phyloP scores from a whole-genome alignment of 2,113 vertebrate species.

The Poeciliopsis prolifica region DNA sequence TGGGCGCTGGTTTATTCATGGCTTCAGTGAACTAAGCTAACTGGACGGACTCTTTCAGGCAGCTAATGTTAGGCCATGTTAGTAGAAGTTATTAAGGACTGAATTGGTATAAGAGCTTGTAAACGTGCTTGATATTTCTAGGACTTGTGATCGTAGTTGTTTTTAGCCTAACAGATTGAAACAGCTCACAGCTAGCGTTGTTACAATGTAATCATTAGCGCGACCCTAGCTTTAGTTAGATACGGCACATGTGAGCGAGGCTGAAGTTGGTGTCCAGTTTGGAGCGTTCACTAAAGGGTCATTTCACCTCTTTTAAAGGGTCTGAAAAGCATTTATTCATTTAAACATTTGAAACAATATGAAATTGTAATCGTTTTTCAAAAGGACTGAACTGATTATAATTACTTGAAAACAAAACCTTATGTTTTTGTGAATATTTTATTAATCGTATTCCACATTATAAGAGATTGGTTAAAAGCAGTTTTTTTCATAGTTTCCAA shows the following conservation, averaged over 20 bases:
- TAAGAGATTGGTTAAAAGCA: too few relatives aligned
- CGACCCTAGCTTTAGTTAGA: background rate
- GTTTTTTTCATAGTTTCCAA: too few relatives aligned
- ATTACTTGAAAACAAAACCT: background rate
- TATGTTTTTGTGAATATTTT: background rate
- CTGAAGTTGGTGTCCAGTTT: background rate
- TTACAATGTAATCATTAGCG: background rate
- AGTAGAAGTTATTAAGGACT: constrained; percentile 21
- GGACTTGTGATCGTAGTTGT: rapidly evolving
- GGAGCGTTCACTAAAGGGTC: background rate
- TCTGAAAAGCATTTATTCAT: too few relatives aligned
- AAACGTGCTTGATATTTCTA: background rate
- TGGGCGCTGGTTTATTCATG: background rate
- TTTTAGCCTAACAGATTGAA: background rate
- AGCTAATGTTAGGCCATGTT: constrained; percentile 55
- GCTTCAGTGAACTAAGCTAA: constrained; percentile 30
- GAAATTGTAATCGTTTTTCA: too few relatives aligned
- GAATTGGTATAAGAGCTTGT: background rate
- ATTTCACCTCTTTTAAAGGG: too few relatives aligned
- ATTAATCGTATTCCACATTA: too few relatives aligned
- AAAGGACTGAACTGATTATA: background rate
- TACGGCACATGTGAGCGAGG: constrained; percentile 44
- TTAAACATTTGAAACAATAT: too few relatives aligned
- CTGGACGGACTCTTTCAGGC: background rate
- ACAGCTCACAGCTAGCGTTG: background rate